phyloP scores from a whole-genome alignment of 1,140 invertebrate species.

The Stegodyphus dumicola region DNA sequence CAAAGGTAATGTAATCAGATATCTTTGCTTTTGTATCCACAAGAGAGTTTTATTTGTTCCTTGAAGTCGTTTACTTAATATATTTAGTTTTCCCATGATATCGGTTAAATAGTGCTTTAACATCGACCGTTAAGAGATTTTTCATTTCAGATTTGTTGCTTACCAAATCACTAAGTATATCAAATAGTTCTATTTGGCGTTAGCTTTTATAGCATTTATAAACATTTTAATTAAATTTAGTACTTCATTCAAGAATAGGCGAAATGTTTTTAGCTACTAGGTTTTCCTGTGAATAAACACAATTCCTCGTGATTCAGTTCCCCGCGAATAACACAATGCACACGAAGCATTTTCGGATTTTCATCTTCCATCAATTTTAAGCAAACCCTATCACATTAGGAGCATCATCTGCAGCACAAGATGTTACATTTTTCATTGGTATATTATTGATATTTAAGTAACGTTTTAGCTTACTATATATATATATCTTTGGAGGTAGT shows the following conservation, averaged over 20 bases:
- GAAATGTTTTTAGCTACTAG: conserved; percentile 12
- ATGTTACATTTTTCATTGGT: conserved; percentile 19
- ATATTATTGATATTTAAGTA: conserved; percentile 16
- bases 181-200: conserved; percentile 17
- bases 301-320: too few species aligned
- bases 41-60: conserved; percentile 54
- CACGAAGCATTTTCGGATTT: conserved; percentile 44
- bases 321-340: conserved; percentile 13
- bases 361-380: conserved; percentile 46
- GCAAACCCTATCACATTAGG: conserved; percentile 26
- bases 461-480: conserved; percentile 30
- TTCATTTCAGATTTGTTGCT: conserved; percentile 38
- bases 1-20: conserved; percentile 35
- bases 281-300: too few species aligned
- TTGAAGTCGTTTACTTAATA: conserved; percentile 44
- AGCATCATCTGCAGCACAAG: conserved; percentile 19
- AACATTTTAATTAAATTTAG: conserved; percentile 15
- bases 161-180: conserved; percentile 53
- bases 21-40: conserved; percentile 57
- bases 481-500: conserved; percentile 64
- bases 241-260: conserved; percentile 16
- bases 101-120: conserved; percentile 58
- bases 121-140: conserved; percentile 39
- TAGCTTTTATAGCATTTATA: conserved; percentile 16
- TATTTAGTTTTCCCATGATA: conserved; percentile 58